Percentiles rank a stretch among this genome's conserved stretches.
phyloP scores from a whole-genome alignment of 1,140 invertebrate genomes.

The Agrypnia vestita region DNA sequence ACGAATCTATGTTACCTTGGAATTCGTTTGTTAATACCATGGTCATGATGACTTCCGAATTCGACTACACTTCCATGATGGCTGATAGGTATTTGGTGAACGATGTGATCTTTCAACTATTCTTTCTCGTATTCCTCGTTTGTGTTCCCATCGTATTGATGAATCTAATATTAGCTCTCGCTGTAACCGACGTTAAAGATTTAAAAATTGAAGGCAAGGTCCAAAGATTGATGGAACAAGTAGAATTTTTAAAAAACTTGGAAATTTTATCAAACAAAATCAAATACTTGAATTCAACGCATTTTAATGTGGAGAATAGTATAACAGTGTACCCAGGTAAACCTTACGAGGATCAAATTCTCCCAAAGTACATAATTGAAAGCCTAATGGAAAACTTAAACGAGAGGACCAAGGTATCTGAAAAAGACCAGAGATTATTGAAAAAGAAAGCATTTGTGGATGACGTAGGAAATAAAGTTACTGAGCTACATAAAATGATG shows the following conservation, averaged over 20 bases:
- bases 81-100: not conserved
- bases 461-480: too few species aligned
- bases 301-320: slow-evolving; percentile 18
- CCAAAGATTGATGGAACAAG: slow-evolving; percentile 68
- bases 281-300: too few species aligned
- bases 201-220: slow-evolving; percentile 73
- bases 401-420: not conserved
- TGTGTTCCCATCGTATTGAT: slow-evolving; percentile 78
- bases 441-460: too few species aligned
- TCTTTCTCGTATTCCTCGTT: slow-evolving; percentile 76
- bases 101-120: slow-evolving; percentile 66
- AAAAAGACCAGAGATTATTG: not conserved
- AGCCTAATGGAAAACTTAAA: slow-evolving; percentile 29
- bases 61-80: slow-evolving; percentile 67
- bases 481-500: too few species aligned
- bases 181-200: slow-evolving; percentile 78
- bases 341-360: slow-evolving; percentile 41
- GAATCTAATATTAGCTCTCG: slow-evolving; percentile 78
- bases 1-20: slow-evolving; percentile 68
- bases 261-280: slow-evolving; percentile 52
- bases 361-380: slow-evolving; percentile 30
- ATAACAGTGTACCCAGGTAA: slow-evolving; percentile 51
- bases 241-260: slow-evolving; percentile 68
- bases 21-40: slow-evolving; percentile 72
- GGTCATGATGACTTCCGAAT: slow-evolving; percentile 76